phyloP scores from a whole-genome alignment of 30 jellyfish, hydroid and myxozoan species.

The Catostylus mosaicus region DNA sequence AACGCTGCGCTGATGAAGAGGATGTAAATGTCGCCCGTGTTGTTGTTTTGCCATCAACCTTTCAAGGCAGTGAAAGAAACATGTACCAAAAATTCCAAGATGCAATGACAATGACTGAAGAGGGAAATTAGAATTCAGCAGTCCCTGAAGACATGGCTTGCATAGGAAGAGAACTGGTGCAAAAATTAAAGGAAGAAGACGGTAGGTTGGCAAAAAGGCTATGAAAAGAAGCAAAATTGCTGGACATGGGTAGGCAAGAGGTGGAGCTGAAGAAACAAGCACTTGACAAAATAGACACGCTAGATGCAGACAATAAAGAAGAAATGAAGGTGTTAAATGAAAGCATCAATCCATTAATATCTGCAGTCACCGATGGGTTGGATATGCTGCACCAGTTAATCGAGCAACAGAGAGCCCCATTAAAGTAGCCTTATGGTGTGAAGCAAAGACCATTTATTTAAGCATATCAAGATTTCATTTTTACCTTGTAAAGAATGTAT shows the following conservation, averaged over 20 bases:
- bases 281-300: neutral
- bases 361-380: neutral
- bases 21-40: too few species aligned
- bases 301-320: neutral
- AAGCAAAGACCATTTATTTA: constrained; percentile 7
- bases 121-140: neutral
- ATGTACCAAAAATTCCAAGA: too few species aligned
- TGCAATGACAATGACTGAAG: neutral
- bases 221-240: neutral
- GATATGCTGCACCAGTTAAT: neutral
- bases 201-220: neutral
- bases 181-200: neutral
- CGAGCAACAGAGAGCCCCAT: too few species aligned
- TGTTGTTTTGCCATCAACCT: too few species aligned
- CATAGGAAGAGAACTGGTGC: neutral
- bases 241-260: neutral
- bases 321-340: neutral
- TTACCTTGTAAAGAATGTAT: neutral
- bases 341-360: neutral
- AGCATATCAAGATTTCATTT: constrained; percentile 16
- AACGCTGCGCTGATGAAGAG: too few species aligned
- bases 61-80: too few species aligned
- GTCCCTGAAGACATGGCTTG: neutral
- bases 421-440: neutral
- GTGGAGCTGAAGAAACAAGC: neutral